Base-by-base conservation (phyloP, 2,888 invertebrate genomes). In the Drosophila siamana region DNA sequence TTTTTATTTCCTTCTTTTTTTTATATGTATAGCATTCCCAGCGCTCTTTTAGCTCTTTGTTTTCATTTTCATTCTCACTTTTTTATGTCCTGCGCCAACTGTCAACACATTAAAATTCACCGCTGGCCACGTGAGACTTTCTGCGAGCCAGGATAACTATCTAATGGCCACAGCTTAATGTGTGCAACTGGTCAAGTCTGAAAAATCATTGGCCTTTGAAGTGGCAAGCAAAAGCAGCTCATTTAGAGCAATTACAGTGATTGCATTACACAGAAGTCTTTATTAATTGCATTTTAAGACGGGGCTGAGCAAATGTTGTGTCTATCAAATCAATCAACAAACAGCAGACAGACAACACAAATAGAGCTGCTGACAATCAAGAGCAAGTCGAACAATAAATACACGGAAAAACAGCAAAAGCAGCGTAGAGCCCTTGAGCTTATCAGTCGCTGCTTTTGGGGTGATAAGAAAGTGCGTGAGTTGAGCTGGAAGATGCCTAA, bases 61-160 rank as follows among this genome's bases (percentile, higher is more conserved):
- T 44, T 44, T 22, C 15, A 22, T 38, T 28, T 30, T 15, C 1
- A 6, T 52, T 26, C 33, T 0, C n/a, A 4, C 16, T 40, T 52
- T 60, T 80, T 74, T 85, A 70, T 80, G 80, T 82, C 76, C 80
- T 82, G 82, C 52, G 82, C 46, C 85, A 84, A 87, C 87, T 48
- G 77, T 71, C 69, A 63, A 81, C 63, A 69, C 66, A 76, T 76
- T 65, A 67, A 62, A 83, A 72, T 79, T 68, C 61, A 38, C 59
- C 55, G 52, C 28, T 24, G 30, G 40, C 61, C 50, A 57, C 48
- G 41, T 28, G 52, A 57, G 56, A 33, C 28, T 6, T 19, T 28
- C 19, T 7, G 57, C 26, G 7, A 51, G n/a, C 51, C 28, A 13
- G 43, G 55, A 64, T 51, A 61, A 50, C 52, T 47, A 74, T 61